Evolutionary conservation across 2,797 vertebrate genomes (phyloP), one percentile per base, ranked within the genome.

Genomic region (Lepidocolaptes lacrymiger): DNA sequence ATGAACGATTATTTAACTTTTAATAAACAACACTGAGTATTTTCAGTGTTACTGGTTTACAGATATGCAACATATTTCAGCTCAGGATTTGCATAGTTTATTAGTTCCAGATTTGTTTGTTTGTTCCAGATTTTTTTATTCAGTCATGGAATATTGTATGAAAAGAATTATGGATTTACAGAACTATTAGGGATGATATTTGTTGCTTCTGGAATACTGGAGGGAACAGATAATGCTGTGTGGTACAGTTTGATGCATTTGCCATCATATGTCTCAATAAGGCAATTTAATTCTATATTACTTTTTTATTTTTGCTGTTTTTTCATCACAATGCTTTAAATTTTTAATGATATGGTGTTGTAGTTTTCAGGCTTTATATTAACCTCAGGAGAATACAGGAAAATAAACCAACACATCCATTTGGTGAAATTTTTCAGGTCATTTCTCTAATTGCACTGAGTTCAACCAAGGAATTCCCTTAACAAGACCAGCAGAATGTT

Each of bases 1-100:
- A 20, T n/a, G 8, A 67, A 41, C 3, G 0, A 13, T 3, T 32
- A 6, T 30, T 39, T 6, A 14, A 8, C 14, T 14, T 46, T 41
- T 37, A 61, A 2, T 16, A 51, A 51, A 28, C 15, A 7, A 34
- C 61, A 34, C 3, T 5, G 15, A 49, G 3, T 67, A 54, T 32
- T 69, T n/a, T 66, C 14, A 30, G 2, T 39, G 18, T 12, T 34
- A 23, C 15, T 48, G 13, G 5, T 63, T 54, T 32, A 15, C 41
- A 15, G 39, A 6, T 19, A 18, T 32, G 2, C 20, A 67, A 20
- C 4, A 46, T 10, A 22, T 28, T 61, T 71, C 8, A 73, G 1
- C 15, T 81, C 23, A 21, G 13, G 28, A 1, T 9, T 84, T 68
- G 13, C 19, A n/a, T n/a, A n/a, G n/a, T n/a, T n/a, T n/a, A n/a